phyloP scores from a whole-genome alignment of 1,140 invertebrate species.

The Rhopalosiphum maidis region DNA sequence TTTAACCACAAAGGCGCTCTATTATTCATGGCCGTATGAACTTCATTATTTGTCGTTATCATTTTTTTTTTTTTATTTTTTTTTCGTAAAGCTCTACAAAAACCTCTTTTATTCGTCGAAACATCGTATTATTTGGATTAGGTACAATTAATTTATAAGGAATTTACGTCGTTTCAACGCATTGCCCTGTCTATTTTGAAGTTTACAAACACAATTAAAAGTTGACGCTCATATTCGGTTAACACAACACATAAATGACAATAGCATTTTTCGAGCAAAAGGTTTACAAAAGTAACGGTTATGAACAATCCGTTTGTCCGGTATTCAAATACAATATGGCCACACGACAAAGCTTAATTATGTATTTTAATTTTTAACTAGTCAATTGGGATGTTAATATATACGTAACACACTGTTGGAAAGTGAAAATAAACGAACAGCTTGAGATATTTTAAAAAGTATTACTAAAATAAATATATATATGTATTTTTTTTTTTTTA shows the following conservation, averaged over 20 bases:
- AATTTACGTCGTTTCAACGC: background rate
- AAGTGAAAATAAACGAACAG: background rate
- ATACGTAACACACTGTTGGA: background rate
- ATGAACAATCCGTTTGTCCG: background rate
- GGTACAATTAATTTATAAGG: background rate
- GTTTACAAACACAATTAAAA: slow-evolving; percentile 9
- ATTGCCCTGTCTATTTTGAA: background rate
- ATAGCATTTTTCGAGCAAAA: background rate
- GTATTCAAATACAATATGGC: background rate
- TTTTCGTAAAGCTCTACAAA: background rate
- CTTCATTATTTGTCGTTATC: background rate
- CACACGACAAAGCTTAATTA: background rate
- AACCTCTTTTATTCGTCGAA: background rate
- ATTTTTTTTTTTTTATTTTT: background rate
- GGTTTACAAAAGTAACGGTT: background rate
- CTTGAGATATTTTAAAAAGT: background rate
- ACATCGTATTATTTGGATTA: background rate
- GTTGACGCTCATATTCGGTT: background rate
- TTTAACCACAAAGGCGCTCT: background rate
- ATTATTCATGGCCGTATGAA: background rate
- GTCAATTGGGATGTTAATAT: background rate
- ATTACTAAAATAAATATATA: background rate
- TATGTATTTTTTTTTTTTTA: background rate
- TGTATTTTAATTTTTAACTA: background rate
- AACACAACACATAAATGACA: background rate